Evolutionary conservation across 2,797 vertebrate species (phyloP).

Genomic region (Eupleurogrammus muticus): DNA sequence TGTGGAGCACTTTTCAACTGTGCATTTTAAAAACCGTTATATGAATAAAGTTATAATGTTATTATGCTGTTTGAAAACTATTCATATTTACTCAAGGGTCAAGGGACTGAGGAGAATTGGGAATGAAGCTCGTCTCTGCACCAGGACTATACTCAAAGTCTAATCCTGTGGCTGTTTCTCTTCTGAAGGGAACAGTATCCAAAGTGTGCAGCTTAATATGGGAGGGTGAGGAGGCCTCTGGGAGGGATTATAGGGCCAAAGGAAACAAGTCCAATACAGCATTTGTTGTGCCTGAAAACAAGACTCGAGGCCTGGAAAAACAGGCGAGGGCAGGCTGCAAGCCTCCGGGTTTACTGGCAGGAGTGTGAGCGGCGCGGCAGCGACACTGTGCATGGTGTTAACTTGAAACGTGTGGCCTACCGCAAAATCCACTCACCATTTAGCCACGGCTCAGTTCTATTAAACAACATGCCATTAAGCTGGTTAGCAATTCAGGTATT

Average conservation of each 20-base stretch:
- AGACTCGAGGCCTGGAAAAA: slow-evolving; percentile 83
- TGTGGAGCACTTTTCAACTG: too few relatives aligned
- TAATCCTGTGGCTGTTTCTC: slow-evolving; percentile 69
- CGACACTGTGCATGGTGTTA: slow-evolving; percentile 57
- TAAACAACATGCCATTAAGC: slow-evolving; percentile 55
- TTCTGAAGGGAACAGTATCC: slow-evolving; percentile 76
- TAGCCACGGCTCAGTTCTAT: slow-evolving; percentile 55
- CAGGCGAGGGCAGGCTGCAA: slow-evolving; percentile 71
- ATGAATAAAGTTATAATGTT: too few relatives aligned
- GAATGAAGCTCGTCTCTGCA: slow-evolving; percentile 65
- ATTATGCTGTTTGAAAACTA: slow-evolving; percentile 54
- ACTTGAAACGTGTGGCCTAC: slow-evolving; percentile 72
- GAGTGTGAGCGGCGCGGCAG: slow-evolving; percentile 69
- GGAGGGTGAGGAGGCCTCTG: slow-evolving; percentile 72
- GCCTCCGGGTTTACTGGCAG: slow-evolving; percentile 72
- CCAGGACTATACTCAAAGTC: slow-evolving; percentile 46
- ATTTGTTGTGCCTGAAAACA: slow-evolving; percentile 87
- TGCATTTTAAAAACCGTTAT: too few relatives aligned
- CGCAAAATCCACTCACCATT: slow-evolving; percentile 68
- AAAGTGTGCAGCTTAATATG: slow-evolving; percentile 77
- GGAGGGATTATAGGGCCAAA: slow-evolving; percentile 78
- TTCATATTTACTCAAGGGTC: slow-evolving; percentile 70
- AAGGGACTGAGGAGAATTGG: slow-evolving; percentile 61
- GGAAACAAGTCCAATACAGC: slow-evolving; percentile 82
- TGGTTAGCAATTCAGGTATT: slow-evolving; percentile 52